Conservation (phyloP, 2,797 vertebrate genomes). For the Chelon auratus region DNA sequence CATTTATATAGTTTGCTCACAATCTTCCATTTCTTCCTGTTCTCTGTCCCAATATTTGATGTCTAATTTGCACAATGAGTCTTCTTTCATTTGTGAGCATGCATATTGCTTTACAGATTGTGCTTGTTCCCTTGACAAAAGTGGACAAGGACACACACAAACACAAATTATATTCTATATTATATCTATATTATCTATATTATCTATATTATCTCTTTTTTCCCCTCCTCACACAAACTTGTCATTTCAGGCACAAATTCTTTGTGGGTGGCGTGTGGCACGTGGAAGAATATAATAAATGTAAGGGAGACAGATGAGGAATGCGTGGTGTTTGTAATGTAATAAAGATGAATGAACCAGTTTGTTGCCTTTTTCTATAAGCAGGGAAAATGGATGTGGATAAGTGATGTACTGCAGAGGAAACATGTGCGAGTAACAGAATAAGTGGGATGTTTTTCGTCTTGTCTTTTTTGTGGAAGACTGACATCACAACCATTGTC, state of each 20-base stretch:
- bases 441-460: slow-evolving; percentile 22
- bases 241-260: slow-evolving; percentile 18
- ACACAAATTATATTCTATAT: slow-evolving; percentile 20
- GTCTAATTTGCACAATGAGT: not conserved
- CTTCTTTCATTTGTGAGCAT: slow-evolving; percentile 28
- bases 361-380: slow-evolving; percentile 35
- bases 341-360: slow-evolving; percentile 65
- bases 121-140: slow-evolving; percentile 45
- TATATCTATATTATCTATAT: too few species aligned
- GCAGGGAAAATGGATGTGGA: slow-evolving; percentile 3
- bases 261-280: not conserved
- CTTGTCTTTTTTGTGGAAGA: slow-evolving; percentile 26
- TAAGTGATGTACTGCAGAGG: slow-evolving; percentile 26
- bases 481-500: slow-evolving; percentile 38
- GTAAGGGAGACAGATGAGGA: slow-evolving; percentile 54
- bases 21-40: not conserved
- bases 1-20: not conserved
- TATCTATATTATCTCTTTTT: slow-evolving; percentile 4
- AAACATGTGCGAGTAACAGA: slow-evolving; percentile 22
- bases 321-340: slow-evolving; percentile 31
- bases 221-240: not conserved
- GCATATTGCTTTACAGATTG: slow-evolving; percentile 64
- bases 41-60: not conserved
- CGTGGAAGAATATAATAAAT: slow-evolving; percentile 42
- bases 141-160: slow-evolving; percentile 41